Base-by-base conservation (phyloP, 2,113 vertebrate species). In the Tapirus terrestris region DNA sequence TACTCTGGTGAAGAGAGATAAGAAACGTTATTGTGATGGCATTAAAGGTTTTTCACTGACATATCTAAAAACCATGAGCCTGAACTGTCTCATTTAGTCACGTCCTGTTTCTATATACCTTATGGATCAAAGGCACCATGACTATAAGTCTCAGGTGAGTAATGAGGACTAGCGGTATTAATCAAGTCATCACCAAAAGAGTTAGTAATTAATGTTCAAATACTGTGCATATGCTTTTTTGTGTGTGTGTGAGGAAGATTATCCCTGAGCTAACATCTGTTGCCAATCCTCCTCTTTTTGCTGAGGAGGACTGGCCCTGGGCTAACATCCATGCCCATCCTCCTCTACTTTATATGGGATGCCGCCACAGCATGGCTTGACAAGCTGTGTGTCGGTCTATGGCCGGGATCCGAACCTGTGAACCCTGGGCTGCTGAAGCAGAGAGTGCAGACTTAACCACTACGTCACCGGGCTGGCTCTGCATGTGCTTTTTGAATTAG, bases 1-100 rank as follows among this genome's bases (percentile, higher is more conserved):
- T 84, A 56, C 75, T 94, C 95, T 96, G 86, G 70, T 79, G 60
- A 96, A 85, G 76, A 83, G 70, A 96, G 92, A 96, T 93, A 98
- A 95, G 92, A 94, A 90, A 68, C 25, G 11, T 90, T 94, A 88
- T 89, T 97, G 87, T 89, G 43, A 82, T 58, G 88, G 25, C 76
- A 80, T 98, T 96, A 89, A 95, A 94, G 70, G 89, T 95, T 96
- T 92, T 76, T 88, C 72, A 56, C 53, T 81, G 95, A 51, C 61
- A 48, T 93, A 80, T 58, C 75, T 94, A 86, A 98, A 94, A 72
- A 79, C 43, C 61, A 60, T 16, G 36, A 95, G 45, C 33, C 39
- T 92, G 53, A 87, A 96, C 63, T 51, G 58, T 92, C 70, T 89
- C 61, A 91, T 91, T 91, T 85, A 77, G 65, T 94, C 79, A 25